Percentiles rank a stretch among this genome's conserved stretches.
These are phyloP conservation scores for Sebastiscus tertius DNA, from an alignment of 2,797 vertebrate species.

Conservation along the genomic window DNA sequence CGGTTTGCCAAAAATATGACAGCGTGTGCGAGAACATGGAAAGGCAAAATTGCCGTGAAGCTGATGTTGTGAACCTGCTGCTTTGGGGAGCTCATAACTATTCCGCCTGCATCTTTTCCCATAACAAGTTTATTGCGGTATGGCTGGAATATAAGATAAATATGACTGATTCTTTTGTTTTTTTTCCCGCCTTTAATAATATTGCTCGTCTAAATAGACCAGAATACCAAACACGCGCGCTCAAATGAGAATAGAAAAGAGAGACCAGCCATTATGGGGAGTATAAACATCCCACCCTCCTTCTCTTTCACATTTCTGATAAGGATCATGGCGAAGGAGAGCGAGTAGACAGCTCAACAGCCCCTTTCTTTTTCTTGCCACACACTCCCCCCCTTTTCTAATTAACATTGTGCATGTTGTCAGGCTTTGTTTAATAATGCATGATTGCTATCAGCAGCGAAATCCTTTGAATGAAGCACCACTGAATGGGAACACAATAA, in stretches of 20 bases:
- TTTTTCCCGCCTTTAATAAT: conserved; percentile 41
- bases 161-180: conserved; percentile 41
- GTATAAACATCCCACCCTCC: conserved; percentile 73
- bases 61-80: conserved; percentile 40
- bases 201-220: conserved; percentile 54
- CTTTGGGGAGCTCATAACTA: conserved; percentile 43
- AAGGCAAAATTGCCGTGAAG: conserved; percentile 14
- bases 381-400: conserved; percentile 67
- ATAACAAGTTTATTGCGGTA: conserved; percentile 42
- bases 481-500: conserved; percentile 82
- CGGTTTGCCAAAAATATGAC: conserved; percentile 9
- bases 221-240: conserved; percentile 54
- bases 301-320: conserved; percentile 73
- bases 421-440: conserved; percentile 85
- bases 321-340: conserved; percentile 71
- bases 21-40: background rate
- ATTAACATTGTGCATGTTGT: conserved; percentile 84
- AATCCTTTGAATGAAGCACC: conserved; percentile 80
- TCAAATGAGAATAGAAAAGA: conserved; percentile 60
- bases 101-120: conserved; percentile 32
- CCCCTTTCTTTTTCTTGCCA: conserved; percentile 60
- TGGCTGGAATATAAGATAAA: conserved; percentile 61
- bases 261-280: conserved; percentile 64
- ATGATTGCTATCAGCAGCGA: conserved; percentile 82
- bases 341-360: conserved; percentile 72